A percentile compares a stretch with the other conserved stretches of the same genome.
Conservation (phyloP, 2,113 vertebrate genomes). For the Xyrauchen texanus region DNA sequence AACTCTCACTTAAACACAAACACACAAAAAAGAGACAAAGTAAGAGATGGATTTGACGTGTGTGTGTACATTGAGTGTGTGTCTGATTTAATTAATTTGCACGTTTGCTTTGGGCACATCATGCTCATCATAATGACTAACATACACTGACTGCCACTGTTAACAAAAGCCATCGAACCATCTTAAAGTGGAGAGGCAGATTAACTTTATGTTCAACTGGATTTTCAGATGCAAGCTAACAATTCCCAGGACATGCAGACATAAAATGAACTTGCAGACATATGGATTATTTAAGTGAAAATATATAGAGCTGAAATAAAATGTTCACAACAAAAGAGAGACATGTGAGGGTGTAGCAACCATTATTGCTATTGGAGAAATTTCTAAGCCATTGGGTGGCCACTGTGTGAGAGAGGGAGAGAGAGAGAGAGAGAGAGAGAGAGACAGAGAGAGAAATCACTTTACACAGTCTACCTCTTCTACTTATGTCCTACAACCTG, state of each 20-base stretch:
- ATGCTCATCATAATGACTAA: constrained; percentile 35
- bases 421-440: no score
- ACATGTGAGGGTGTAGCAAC: no score
- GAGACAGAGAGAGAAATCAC: no score
- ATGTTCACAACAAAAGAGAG: no score
- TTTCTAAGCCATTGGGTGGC: no score
- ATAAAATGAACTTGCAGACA: neutral
- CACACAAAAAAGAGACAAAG: neutral
- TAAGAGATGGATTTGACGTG: neutral
- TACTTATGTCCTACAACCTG: neutral
- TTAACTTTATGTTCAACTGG: neutral
- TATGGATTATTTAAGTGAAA: neutral
- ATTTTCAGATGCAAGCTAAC: neutral
- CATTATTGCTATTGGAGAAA: no score
- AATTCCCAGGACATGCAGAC: neutral
- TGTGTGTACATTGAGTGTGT: constrained; percentile 9
- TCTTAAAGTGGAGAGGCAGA: constrained; percentile 23
- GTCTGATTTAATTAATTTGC: constrained; percentile 1
- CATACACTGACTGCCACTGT: constrained; percentile 35
- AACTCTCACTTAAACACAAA: neutral
- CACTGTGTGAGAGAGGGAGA: no score
- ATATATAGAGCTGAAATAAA: neutral
- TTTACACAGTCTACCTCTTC: no score
- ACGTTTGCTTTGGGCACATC: constrained; percentile 31
- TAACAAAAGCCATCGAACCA: constrained; percentile 43